Percentiles rank a stretch among this genome's conserved stretches.
Evolutionary conservation across 2,797 vertebrate genomes (phyloP).

Genomic region (Fistularia commersonii): DNA sequence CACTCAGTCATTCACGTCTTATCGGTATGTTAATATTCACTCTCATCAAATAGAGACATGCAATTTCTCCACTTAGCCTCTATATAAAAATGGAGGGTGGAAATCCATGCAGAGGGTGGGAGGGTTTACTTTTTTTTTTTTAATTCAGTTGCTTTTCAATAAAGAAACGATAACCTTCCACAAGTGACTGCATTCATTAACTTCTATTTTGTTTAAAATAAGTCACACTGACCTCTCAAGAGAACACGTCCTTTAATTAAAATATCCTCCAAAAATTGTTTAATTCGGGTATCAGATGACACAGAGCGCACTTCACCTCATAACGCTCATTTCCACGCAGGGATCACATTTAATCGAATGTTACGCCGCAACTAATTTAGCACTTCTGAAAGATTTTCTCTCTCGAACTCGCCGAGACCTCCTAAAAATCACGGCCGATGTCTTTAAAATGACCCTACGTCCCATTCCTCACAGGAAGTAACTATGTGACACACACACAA

Average conservation of each 20-base stretch:
- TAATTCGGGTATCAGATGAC: slow-evolving; percentile 24
- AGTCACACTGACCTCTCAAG: slow-evolving; percentile 23
- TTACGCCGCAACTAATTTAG: slow-evolving; percentile 2
- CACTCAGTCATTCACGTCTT: no score
- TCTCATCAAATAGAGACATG: no score
- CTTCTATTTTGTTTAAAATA: slow-evolving; percentile 21
- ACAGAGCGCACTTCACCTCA: slow-evolving; percentile 18
- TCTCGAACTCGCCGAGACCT: slow-evolving; percentile 4
- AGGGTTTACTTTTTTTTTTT: no score
- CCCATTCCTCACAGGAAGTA: background rate
- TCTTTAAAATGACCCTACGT: background rate
- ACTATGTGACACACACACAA: background rate
- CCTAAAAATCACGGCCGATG: background rate
- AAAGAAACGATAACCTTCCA: no score
- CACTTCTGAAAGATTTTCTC: slow-evolving; percentile 1
- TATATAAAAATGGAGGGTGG: no score
- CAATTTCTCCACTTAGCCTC: no score
- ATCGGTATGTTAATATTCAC: no score
- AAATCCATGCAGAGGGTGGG: no score
- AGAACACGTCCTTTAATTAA: slow-evolving; percentile 30
- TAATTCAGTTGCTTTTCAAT: no score
- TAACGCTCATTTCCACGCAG: slow-evolving; percentile 3
- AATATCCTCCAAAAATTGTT: slow-evolving; percentile 28
- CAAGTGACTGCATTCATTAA: background rate
- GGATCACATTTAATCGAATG: slow-evolving; percentile 24